A percentile compares a stretch with the other conserved stretches of the same genome.
Evolutionary conservation across 2,888 invertebrate species (phyloP).

Genomic region (Leptinotarsa peninsularis): DNA sequence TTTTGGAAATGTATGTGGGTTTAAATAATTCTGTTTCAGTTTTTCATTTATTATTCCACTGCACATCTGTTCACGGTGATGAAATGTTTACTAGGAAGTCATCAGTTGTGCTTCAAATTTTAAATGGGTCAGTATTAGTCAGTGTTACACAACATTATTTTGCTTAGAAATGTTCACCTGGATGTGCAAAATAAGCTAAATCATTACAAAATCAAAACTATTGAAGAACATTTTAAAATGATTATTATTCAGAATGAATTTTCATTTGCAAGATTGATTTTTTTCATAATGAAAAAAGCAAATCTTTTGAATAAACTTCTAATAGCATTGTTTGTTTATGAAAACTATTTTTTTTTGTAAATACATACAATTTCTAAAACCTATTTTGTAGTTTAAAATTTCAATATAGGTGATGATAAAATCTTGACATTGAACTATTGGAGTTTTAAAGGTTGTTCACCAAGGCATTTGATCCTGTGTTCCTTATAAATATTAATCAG

Average conservation of each 20-base stretch:
- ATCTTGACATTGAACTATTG: slow-evolving; percentile 7
- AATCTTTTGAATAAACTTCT: neutral
- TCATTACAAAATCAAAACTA: neutral
- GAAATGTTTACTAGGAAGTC: neutral
- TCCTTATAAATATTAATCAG: slow-evolving; percentile 40
- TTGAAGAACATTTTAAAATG: neutral
- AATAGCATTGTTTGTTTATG: neutral
- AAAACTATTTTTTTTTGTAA: neutral
- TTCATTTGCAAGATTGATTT: neutral
- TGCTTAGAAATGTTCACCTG: neutral
- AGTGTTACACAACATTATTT: neutral
- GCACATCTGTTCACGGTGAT: neutral
- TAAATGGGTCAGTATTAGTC: neutral
- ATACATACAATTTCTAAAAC: neutral
- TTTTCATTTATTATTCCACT: neutral
- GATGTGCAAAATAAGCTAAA: slow-evolving; percentile 2
- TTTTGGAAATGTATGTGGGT: neutral
- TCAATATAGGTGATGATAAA: neutral
- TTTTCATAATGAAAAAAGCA: neutral
- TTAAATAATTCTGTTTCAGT: neutral
- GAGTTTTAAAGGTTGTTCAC: neutral
- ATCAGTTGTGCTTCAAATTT: neutral
- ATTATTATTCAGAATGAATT: neutral
- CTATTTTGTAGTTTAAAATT: too few relatives aligned
- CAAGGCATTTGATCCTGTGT: slow-evolving; percentile 47